phyloP scores from a whole-genome alignment of 2,888 invertebrate species.

The Hydriomena furcata region DNA sequence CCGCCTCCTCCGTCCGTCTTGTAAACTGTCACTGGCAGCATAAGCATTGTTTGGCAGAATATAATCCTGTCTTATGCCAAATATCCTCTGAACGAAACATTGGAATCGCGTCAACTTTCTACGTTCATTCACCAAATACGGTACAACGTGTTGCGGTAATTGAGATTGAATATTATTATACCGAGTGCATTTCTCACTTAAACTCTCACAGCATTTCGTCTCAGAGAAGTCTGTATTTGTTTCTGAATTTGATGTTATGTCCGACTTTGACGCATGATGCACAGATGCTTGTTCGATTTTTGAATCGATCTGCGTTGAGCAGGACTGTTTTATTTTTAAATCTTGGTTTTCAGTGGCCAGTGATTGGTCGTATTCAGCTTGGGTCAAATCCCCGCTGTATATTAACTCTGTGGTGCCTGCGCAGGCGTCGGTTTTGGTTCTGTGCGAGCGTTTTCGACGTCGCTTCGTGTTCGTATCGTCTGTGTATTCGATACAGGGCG shows the following conservation, averaged over 20 bases:
- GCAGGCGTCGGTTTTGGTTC: slow-evolving; percentile 66
- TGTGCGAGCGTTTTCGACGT: slow-evolving; percentile 55
- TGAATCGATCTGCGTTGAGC: slow-evolving; percentile 39
- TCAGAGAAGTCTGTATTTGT: slow-evolving; percentile 2
- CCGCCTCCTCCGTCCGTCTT: slow-evolving; percentile 45
- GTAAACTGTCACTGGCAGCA: slow-evolving; percentile 62
- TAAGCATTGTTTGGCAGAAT: slow-evolving; percentile 46
- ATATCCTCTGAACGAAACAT: slow-evolving; percentile 61
- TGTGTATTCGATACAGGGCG: slow-evolving; percentile 35
- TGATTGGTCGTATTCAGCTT: slow-evolving; percentile 24
- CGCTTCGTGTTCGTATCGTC: slow-evolving; percentile 37
- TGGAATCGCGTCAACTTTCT: slow-evolving; percentile 63
- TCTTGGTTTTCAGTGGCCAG: slow-evolving; percentile 50
- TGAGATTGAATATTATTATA: background rate
- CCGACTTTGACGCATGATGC: background rate
- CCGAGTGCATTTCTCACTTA: background rate
- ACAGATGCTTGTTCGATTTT: slow-evolving; percentile 12
- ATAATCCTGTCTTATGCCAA: slow-evolving; percentile 56
- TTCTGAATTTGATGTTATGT: slow-evolving; percentile 2
- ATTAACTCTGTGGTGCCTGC: slow-evolving; percentile 56
- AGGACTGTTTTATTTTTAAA: slow-evolving; percentile 48
- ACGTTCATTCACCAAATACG: slow-evolving; percentile 49
- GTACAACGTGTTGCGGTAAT: slow-evolving; percentile 26
- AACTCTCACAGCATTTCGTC: slow-evolving; percentile 3
- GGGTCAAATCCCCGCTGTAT: slow-evolving; percentile 17